Evolutionary conservation across 2,888 invertebrate species (phyloP), one percentile per base, ranked within the genome.

Genomic region (Octodonta nipae): DNA sequence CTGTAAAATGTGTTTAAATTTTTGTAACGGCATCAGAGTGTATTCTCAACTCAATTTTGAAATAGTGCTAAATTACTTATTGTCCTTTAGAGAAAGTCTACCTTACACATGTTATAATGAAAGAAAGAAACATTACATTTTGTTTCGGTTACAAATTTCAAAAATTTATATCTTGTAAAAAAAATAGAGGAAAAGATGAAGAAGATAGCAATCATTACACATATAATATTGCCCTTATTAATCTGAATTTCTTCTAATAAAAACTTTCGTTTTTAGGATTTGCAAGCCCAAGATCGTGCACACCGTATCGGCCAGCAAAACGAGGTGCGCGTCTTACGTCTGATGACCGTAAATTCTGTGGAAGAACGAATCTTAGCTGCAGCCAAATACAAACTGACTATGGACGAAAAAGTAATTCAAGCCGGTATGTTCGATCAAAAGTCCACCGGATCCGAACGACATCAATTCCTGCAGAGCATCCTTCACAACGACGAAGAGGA

Each of bases 371-470:
- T 99, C 56, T 69, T 96, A 41, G 96, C 96, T 6, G 96, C 96
- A 0, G 98, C 98, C 13, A 74, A 88, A 32, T 96, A 95, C 64
- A 98, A 98, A 60, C 64, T 99, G 32, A 98, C 98, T 60, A 93
- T 98, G 78, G 98, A 99, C 60, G 96, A 96, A 59, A 98, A 99
- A 65, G 96, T 98, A 34, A 98, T 98, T 56, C 96, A 98, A 61
- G 98, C 96, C 25, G 98, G 98, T 58, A 96, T 96, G 93, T 98
- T 99, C 62, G 95, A 98, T 70, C 93, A 98, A 59, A 93, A 96
- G 59, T 96, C 96, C 0, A 98, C 98, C 0, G 95, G 93, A 5
- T 82, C 82, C 4, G 96, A 98, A 61, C 73, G 98, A 33, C 86
- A 89, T 54, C 89, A 93, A 61, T 93, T 98, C 63, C 68, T 98